These are phyloP conservation scores for Lycopodina hypogea DNA, from an alignment of 37 sponge, comb jelly and placozoan genomes.

Conservation along the genomic window DNA sequence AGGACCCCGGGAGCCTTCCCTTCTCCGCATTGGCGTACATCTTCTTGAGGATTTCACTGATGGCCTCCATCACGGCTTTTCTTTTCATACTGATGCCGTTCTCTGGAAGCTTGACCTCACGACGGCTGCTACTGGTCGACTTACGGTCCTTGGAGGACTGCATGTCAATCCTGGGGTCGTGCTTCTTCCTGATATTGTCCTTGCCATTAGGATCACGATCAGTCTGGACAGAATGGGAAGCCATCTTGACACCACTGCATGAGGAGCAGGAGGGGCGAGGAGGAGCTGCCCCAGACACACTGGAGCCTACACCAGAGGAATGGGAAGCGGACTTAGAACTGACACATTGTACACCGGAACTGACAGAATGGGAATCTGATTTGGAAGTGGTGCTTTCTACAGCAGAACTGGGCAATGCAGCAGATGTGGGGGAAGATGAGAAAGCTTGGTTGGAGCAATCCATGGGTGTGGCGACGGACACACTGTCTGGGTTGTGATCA, in stretches of 20 bases:
- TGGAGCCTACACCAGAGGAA: not conserved
- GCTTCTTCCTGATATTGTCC: not conserved
- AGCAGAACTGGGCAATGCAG: too few relatives aligned
- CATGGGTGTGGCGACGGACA: too few relatives aligned
- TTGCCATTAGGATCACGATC: not conserved
- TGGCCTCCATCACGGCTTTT: conserved; percentile 73
- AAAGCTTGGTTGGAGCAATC: too few relatives aligned
- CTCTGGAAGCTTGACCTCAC: conserved; percentile 34
- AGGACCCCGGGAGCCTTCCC: conserved; percentile 59
- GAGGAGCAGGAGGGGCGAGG: too few relatives aligned
- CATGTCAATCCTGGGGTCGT: not conserved
- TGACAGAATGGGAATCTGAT: too few relatives aligned
- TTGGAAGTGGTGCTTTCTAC: too few relatives aligned
- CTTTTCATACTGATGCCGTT: conserved; percentile 63
- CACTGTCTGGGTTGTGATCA: too few relatives aligned
- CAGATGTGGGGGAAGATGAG: too few relatives aligned
- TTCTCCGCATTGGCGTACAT: conserved; percentile 65
- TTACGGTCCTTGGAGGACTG: not conserved
- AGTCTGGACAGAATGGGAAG: conserved; percentile 21
- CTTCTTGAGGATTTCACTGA: conserved; percentile 67
- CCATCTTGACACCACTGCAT: not conserved
- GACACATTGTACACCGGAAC: too few relatives aligned
- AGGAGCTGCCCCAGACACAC: not conserved
- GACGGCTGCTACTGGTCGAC: not conserved
- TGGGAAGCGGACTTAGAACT: too few relatives aligned